These are phyloP conservation scores for Drosophila nannoptera DNA, from an alignment of 1,140 invertebrate genomes.

Conservation along the genomic window DNA sequence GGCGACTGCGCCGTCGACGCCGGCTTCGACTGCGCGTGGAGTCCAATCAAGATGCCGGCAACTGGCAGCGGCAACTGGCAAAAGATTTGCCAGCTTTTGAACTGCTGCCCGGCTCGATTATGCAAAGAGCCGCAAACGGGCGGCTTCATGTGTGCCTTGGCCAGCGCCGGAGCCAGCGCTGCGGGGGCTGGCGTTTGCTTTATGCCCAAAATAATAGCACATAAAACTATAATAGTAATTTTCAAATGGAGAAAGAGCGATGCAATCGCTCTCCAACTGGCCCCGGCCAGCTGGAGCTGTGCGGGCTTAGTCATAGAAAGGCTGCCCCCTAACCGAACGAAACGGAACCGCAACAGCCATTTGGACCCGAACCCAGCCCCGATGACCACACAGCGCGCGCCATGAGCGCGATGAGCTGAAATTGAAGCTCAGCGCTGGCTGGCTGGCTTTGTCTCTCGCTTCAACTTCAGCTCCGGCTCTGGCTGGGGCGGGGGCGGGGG, in stretches of 20 bases:
- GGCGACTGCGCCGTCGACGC: constrained; percentile 46
- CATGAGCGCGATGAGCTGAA: constrained; percentile 59
- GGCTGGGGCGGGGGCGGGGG: no score
- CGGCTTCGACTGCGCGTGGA: constrained; percentile 28
- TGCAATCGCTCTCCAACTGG: constrained; percentile 55
- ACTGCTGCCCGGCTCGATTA: constrained; percentile 52
- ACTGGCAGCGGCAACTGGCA: constrained; percentile 29
- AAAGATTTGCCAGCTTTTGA: constrained; percentile 17
- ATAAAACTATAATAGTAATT: constrained; percentile 78
- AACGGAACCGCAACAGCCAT: neutral
- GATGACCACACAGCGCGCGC: constrained; percentile 65
- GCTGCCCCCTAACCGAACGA: constrained; percentile 12
- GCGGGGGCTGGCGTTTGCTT: constrained; percentile 70
- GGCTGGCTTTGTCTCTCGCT: neutral
- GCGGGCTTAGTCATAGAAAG: constrained; percentile 75
- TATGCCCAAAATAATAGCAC: constrained; percentile 76
- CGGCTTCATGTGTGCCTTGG: constrained; percentile 49
- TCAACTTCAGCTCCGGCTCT: neutral
- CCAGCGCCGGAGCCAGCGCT: constrained; percentile 43
- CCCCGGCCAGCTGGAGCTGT: constrained; percentile 67
- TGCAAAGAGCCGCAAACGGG: constrained; percentile 55
- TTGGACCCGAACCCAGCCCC: constrained; percentile 21
- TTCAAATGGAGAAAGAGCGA: constrained; percentile 75
- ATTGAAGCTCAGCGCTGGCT: constrained; percentile 38
- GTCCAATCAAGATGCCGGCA: constrained; percentile 71